Base-by-base conservation (phyloP, 2,797 vertebrate species). In the Poecilia picta region DNA sequence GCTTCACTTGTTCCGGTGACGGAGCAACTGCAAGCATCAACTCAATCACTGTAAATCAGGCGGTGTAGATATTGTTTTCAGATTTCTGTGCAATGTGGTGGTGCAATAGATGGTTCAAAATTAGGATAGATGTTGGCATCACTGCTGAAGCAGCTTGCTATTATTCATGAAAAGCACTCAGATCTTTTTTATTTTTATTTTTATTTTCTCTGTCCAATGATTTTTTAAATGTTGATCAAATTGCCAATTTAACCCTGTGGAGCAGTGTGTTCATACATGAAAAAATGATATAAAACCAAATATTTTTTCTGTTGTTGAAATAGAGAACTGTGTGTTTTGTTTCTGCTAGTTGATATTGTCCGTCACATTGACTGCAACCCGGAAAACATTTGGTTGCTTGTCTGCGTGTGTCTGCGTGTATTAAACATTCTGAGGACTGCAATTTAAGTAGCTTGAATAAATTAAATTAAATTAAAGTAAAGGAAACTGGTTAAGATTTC, bases 211-310 rank as follows among this genome's bases (percentile, higher is more conserved):
- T 49, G 72, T 5, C 7, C 75, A 72, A 74, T 81, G 73, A 70
- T 86, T 85, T 82, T 85, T 81, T 71, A 78, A 85, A 81, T 85
- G 64, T 80, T 79, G 76, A 81, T 79, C 62, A 66, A 83, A 62
- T 43, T 7, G 76, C 66, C 39, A 47, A 8, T 85, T 85, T 77
- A 77, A 53, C 77, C 74, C 0, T 18, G 1, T 68, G 70, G 41
- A 78, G 28, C 57, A 79, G 39, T 78, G 33, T 18, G 39, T 15
- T 73, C n/a, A 66, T 78, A 55, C 31, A 80, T 64, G n/a, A 74
- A 68, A 73, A 74, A 33, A 76, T 74, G 15, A 2, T 64, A 25
- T 36, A 31, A 78, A 80, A 79, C 6, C 62, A 71, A n/a, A 82
- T 20, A 73, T 53, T 73, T 68, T 8, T 80, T 23, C 39, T 51